Conservation (phyloP, 2,888 invertebrate species). For the Dryadula phaetusa region DNA sequence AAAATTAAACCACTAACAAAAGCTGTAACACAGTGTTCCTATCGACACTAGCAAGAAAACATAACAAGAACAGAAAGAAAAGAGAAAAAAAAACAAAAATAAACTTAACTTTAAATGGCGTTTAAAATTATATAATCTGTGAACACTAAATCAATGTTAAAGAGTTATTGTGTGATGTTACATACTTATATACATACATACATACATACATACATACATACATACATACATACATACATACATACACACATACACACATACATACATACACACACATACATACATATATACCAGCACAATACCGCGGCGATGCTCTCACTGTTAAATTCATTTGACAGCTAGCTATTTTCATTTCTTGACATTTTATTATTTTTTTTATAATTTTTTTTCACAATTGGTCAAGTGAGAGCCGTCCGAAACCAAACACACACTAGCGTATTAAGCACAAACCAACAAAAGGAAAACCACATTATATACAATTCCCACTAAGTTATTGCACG, state of each 20-base stretch:
- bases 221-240: too few species aligned
- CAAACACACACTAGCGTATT: slow-evolving; percentile 15
- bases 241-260: too few species aligned
- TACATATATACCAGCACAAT: background rate
- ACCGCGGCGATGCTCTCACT: slow-evolving; percentile 11
- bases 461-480: slow-evolving; percentile 27
- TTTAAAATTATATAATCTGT: slow-evolving; percentile 9
- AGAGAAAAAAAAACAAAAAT: slow-evolving; percentile 5
- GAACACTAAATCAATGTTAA: background rate
- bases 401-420: slow-evolving; percentile 10
- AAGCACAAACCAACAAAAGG: slow-evolving; percentile 9
- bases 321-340: too few species aligned
- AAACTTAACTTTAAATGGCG: slow-evolving; percentile 23
- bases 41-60: slow-evolving; percentile 20
- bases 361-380: background rate
- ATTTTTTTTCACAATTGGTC: background rate
- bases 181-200: too few species aligned
- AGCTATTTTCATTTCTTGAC: background rate
- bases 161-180: background rate
- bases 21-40: slow-evolving; percentile 23
- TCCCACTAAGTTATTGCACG: slow-evolving; percentile 29
- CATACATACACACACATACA: too few species aligned
- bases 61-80: slow-evolving; percentile 13
- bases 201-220: too few species aligned
- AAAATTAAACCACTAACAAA: too few species aligned